Conservation (phyloP, 2,888 invertebrate species). For the Palloptera scutellata region DNA sequence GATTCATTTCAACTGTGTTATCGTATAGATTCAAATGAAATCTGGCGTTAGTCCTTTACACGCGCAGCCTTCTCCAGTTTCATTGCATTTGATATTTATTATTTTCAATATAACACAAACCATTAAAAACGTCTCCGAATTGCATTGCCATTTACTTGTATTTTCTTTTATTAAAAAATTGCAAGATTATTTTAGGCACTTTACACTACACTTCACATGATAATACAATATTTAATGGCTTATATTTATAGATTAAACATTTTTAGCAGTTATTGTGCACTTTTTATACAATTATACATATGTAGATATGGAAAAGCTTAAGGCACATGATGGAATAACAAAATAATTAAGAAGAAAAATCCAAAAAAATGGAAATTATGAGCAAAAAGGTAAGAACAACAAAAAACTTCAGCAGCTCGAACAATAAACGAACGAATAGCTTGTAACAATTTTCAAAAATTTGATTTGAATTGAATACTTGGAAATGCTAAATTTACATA, state of each 20-base stretch:
- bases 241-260: constrained; percentile 22
- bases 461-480: not conserved
- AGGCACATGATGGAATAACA: constrained; percentile 37
- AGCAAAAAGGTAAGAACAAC: not conserved
- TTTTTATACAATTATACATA: constrained; percentile 4
- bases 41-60: too few relatives aligned
- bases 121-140: not conserved
- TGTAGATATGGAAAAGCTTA: constrained; percentile 29
- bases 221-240: not conserved
- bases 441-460: not conserved
- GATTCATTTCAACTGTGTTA: too few relatives aligned
- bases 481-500: too few relatives aligned
- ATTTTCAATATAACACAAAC: too few relatives aligned
- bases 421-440: too few relatives aligned
- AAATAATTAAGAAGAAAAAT: constrained; percentile 18
- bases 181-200: constrained; percentile 4
- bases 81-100: too few relatives aligned
- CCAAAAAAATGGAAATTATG: constrained; percentile 27
- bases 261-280: constrained; percentile 25
- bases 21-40: too few relatives aligned
- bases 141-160: constrained; percentile 15
- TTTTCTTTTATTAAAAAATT: constrained; percentile 21
- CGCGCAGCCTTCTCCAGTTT: too few relatives aligned
- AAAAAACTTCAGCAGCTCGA: too few relatives aligned
- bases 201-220: not conserved